Conservation (phyloP, 2,797 vertebrate species). For the Tinamus major region DNA sequence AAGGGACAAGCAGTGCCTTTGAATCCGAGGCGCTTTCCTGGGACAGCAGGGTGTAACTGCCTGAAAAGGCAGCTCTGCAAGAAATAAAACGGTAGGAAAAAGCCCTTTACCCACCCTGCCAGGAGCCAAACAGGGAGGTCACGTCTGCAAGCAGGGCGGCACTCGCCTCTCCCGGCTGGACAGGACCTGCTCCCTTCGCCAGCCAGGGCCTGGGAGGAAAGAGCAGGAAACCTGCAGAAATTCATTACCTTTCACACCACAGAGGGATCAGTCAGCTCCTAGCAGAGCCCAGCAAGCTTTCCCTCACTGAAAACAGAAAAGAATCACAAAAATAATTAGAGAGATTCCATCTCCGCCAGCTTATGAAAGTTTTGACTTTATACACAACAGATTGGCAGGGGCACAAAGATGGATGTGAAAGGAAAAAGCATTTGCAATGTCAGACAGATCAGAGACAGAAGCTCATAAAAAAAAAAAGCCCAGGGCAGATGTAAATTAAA, state of each 20-base stretch:
- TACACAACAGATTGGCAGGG: conserved; percentile 65
- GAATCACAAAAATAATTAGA: conserved; percentile 73
- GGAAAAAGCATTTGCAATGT: conserved; percentile 62
- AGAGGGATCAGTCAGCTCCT: conserved; percentile 42
- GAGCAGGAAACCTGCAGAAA: conserved; percentile 30
- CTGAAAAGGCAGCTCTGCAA: conserved; percentile 53
- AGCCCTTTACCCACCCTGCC: conserved; percentile 41
- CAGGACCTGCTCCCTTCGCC: neutral
- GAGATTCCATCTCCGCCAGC: conserved; percentile 69
- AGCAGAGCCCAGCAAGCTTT: conserved; percentile 39
- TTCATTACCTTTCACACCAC: conserved; percentile 58
- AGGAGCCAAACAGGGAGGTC: conserved; percentile 57
- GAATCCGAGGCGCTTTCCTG: conserved; percentile 31
- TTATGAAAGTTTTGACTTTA: conserved; percentile 67
- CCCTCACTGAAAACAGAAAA: conserved; percentile 67
- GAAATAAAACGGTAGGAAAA: conserved; percentile 51
- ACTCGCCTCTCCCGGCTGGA: conserved; percentile 33
- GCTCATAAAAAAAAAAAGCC: conserved; percentile 71
- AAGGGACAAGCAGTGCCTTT: conserved; percentile 49
- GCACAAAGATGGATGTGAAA: conserved; percentile 67
- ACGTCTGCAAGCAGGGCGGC: conserved; percentile 48
- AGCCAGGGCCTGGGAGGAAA: neutral
- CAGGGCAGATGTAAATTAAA: conserved; percentile 55
- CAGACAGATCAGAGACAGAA: conserved; percentile 70
- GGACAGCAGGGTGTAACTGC: conserved; percentile 48